A percentile compares a stretch with the other conserved stretches of the same genome.
Conservation (phyloP, 2,797 vertebrate species). For the Molossus alvarezi region DNA sequence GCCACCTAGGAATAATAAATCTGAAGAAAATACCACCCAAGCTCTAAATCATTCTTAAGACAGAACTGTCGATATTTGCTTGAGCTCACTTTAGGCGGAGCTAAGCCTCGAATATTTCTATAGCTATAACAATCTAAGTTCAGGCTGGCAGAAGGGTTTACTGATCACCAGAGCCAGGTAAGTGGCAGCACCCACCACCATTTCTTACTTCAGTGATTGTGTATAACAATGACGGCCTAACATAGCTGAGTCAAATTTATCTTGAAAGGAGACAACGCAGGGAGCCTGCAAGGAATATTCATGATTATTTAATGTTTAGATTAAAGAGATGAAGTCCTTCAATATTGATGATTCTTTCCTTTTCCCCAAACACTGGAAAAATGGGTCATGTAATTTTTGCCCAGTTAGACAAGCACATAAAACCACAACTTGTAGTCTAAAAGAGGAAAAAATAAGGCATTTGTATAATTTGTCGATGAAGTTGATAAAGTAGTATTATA, state of each 20-base stretch:
- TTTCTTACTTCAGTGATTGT: neutral
- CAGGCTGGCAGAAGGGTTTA: neutral
- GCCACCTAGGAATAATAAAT: neutral
- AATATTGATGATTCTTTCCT: neutral
- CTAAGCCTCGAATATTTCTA: neutral
- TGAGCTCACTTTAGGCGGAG: neutral
- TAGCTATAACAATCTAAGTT: neutral
- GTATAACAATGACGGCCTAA: neutral
- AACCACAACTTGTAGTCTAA: neutral
- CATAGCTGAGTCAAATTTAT: constrained; percentile 8
- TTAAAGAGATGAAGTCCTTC: neutral
- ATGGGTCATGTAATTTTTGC: neutral
- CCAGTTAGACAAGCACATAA: neutral
- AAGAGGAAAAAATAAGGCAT: neutral
- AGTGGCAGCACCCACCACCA: neutral
- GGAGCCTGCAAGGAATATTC: neutral
- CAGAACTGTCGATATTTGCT: neutral
- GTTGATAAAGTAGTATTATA: neutral
- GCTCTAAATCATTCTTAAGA: constrained; percentile 12
- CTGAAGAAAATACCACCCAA: constrained; percentile 29
- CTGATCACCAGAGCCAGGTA: neutral
- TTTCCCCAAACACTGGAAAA: neutral
- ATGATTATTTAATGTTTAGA: constrained; percentile 48
- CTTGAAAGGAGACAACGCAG: neutral
- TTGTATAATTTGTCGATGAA: neutral